A percentile compares a stretch with the other conserved stretches of the same genome.
phyloP scores from a whole-genome alignment of 2,113 vertebrate genomes.

The Oxygymnocypris stewartii region DNA sequence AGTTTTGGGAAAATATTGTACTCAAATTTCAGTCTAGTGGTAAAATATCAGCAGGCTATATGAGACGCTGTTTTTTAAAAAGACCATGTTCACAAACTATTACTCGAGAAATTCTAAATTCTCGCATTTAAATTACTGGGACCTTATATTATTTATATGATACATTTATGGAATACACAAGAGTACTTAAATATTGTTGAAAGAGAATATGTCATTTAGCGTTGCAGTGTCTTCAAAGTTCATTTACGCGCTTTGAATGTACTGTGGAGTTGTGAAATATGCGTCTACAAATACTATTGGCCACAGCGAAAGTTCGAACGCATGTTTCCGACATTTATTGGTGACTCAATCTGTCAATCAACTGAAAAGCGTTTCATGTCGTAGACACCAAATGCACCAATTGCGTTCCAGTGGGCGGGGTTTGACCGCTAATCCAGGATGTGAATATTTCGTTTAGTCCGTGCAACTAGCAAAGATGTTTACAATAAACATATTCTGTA shows the following conservation, averaged over 20 bases:
- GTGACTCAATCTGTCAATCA: slow-evolving; percentile 39
- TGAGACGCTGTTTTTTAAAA: neutral
- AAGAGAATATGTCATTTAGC: neutral
- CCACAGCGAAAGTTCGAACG: neutral
- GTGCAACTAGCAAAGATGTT: slow-evolving; percentile 65
- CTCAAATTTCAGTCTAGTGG: neutral
- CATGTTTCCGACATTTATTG: slow-evolving; percentile 25
- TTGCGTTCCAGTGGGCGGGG: slow-evolving; percentile 58
- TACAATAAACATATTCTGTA: slow-evolving; percentile 36
- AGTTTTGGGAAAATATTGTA: neutral
- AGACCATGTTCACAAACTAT: neutral
- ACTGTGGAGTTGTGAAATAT: neutral
- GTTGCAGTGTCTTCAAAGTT: neutral
- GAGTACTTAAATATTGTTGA: neutral
- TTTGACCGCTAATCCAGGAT: slow-evolving; percentile 45
- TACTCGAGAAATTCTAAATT: no score
- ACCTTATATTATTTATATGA: neutral
- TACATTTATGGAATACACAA: neutral
- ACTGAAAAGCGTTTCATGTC: neutral
- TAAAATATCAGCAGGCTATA: neutral
- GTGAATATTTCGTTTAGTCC: slow-evolving; percentile 68
- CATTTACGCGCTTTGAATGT: neutral
- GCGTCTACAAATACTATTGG: slow-evolving; percentile 46
- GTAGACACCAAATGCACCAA: neutral
- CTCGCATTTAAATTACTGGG: neutral